Base-by-base conservation (phyloP, 2,888 invertebrate genomes). In the Meliscaeva auricollis region DNA sequence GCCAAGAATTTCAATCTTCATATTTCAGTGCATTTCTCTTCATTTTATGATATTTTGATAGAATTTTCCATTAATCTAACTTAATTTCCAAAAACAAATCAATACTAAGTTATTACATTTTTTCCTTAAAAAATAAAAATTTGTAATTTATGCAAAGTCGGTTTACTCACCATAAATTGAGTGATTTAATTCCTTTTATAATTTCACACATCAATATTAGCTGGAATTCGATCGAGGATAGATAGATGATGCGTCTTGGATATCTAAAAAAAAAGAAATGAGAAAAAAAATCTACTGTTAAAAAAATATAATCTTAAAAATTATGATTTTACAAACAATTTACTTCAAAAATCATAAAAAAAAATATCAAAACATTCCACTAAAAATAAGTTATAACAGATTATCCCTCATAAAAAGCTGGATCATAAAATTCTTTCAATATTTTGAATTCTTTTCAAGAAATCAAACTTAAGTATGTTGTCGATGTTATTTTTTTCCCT, bases 141-240 rank as follows among this genome's bases (percentile, higher is more conserved):
- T 11, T 4, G 2, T 17, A 68, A 72, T 80, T 35, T 69, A 81
- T 85, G 76, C 50, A 77, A 85, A 85, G 77, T n/a, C n/a, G n/a
- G n/a, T n/a, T n/a, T 85, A 81, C 85, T 85, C 81, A 85, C 85
- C 85, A 85, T 85, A 85, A 85, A 85, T 85, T 85, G 85, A 73
- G 84, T 64, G 77, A 81, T 85, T 85, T 85, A 76, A 81, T 77
- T 85, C 62, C 50, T 73, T 54, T 54, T 22, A 38, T 13, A 64
- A 52, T 64, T 64, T 69, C 64, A 76, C 69, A 81, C 76, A 81
- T 81, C 81, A 81, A 81, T 64, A 64, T 70, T 64, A 72, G 68
- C 44, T 70, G 30, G 44, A 75, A 85, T 85, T 26, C n/a, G 17
- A 50, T 58, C 35, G 15, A 54, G 9, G 50, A 46, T 15, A 2